Evolutionary conservation across 2,113 vertebrate species (phyloP), one percentile per base, ranked within the genome.

Genomic region (Semnornis frantzii): DNA sequence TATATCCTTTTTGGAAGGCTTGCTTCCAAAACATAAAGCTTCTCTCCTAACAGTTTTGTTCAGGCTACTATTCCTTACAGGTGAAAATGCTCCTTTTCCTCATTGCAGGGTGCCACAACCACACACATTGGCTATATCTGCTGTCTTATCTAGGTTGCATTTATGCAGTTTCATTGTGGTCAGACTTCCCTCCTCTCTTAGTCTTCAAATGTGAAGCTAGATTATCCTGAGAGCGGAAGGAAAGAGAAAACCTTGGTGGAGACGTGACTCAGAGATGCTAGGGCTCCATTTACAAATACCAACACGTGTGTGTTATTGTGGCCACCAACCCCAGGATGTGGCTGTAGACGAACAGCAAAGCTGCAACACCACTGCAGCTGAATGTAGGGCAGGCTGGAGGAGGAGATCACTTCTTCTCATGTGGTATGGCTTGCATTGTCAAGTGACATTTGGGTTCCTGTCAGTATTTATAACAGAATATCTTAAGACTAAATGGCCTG

Each of bases 241-340:
- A 63, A 33, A 60, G 0, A 52, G 59, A 31, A 87, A 74, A 39
- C 34, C 23, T 37, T 0, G 0, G 48, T 39, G n/a, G 1, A 0
- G 27, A 3, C n/a, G 33, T 70, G 76, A 50, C 66, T 91, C 3
- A 3, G 59, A 64, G 30, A 15, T 37, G 34, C 31, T 27, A 14
- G 17, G 33, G 15, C 58, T 82, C 20, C 70, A 5, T n/a, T 42
- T 11, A 65, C 66, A 71, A 85, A 85, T 13, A 42, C 6, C 55
- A 30, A 52, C 62, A 46, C 13, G 2, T 4, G 23, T 0, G 0
- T 73, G 55, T 76, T 78, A 10, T 9, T 75, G 80, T 73, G 44
- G 37, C 23, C 28, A 15, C 28, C 2, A 1, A 72, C 33, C 30
- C 39, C 69, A 34, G 94, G 70, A 81, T 83, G 69, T 81, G 89